Conservation (phyloP, 2,888 invertebrate species). For the Drosophila macrospina region DNA sequence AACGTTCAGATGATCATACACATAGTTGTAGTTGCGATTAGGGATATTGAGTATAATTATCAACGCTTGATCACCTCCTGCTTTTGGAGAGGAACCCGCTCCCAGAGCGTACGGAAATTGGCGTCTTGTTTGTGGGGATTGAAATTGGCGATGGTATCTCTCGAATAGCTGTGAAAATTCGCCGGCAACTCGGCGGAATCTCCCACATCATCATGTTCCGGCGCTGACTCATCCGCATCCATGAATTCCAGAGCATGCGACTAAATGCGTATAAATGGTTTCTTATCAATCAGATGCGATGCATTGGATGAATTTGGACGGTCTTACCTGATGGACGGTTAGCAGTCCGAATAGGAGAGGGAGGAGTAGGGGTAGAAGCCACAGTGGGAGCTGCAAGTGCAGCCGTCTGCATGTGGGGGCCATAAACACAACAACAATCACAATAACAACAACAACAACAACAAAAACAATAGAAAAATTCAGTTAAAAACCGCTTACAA, state of each 20-base stretch:
- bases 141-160: conserved; percentile 66
- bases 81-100: conserved; percentile 60
- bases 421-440: conserved; percentile 24
- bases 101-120: conserved; percentile 63
- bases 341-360: conserved; percentile 17
- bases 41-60: conserved; percentile 6
- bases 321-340: conserved; percentile 40
- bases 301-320: neutral
- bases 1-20: neutral
- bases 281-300: neutral
- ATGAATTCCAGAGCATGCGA: conserved; percentile 54
- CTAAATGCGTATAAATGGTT: conserved; percentile 17
- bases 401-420: conserved; percentile 16
- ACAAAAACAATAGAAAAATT: conserved; percentile 9
- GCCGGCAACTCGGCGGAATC: conserved; percentile 58
- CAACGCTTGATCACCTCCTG: conserved; percentile 63
- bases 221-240: conserved; percentile 62
- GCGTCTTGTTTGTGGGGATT: conserved; percentile 63
- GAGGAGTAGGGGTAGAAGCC: conserved; percentile 18
- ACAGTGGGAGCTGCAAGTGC: conserved; percentile 1
- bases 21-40: neutral
- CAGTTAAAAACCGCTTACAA: conserved; percentile 52
- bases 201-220: conserved; percentile 37
- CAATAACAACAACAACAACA: conserved; percentile 15
- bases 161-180: conserved; percentile 49